These are phyloP conservation scores for Aromia moschata DNA, from an alignment of 2,888 invertebrate genomes.

Conservation along the genomic window DNA sequence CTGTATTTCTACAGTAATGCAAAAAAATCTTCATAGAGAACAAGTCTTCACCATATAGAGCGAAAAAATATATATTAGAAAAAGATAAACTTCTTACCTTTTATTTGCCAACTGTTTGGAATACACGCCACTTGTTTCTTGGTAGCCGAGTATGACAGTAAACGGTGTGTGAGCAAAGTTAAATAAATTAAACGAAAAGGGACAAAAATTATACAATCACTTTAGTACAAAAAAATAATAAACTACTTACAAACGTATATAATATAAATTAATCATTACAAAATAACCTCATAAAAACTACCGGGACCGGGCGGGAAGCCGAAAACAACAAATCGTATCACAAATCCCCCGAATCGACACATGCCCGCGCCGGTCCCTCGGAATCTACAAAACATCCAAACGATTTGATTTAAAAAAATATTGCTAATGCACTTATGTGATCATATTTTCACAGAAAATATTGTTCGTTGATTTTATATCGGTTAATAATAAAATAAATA, in stretches of 20 bases:
- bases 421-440: slow-evolving; percentile 53
- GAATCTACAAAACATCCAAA: slow-evolving; percentile 21
- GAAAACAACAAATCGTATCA: slow-evolving; percentile 14
- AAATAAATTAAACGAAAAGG: slow-evolving; percentile 34
- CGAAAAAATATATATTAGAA: no score
- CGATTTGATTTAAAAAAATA: slow-evolving; percentile 40
- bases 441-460: slow-evolving; percentile 46
- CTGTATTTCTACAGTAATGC: no score
- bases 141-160: neutral
- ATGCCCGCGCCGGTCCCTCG: neutral
- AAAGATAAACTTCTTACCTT: no score
- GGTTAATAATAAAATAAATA: slow-evolving; percentile 33
- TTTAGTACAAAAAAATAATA: slow-evolving; percentile 42
- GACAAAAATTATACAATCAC: slow-evolving; percentile 37
- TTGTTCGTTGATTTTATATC: slow-evolving; percentile 37
- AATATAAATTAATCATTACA: slow-evolving; percentile 26
- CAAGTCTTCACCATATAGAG: no score
- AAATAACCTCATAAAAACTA: slow-evolving; percentile 14
- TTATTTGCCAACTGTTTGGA: no score
- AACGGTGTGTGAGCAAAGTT: slow-evolving; percentile 28
- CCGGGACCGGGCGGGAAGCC: neutral
- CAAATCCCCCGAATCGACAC: slow-evolving; percentile 1
- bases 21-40: no score
- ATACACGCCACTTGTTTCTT: slow-evolving; percentile 3
- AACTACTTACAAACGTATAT: slow-evolving; percentile 36